Base-by-base conservation (phyloP, 2,888 invertebrate genomes). In the Elgonia sp. region DNA sequence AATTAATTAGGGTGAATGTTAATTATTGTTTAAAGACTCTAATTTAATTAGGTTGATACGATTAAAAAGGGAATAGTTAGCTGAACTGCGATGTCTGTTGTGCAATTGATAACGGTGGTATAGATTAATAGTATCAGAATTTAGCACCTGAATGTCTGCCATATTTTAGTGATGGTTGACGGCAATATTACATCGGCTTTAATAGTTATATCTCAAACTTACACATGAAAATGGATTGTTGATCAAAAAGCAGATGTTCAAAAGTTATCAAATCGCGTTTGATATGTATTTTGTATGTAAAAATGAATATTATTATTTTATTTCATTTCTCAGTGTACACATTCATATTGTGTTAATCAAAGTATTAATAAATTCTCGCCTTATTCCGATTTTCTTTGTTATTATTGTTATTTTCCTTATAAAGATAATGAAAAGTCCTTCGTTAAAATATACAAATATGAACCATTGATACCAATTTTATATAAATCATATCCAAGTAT, bases 81-180 rank as follows among this genome's bases (percentile, higher is more conserved):
- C n/a, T n/a, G n/a, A n/a, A n/a, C n/a, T n/a, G n/a, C n/a, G n/a
- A n/a, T n/a, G n/a, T n/a, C n/a, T n/a, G n/a, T n/a, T n/a, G 40
- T 39, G 40, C 21, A 39, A 40, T 57, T 73, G 57, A 39, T 73
- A 73, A 57, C 42, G 40, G 40, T 16, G 18, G 5, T n/a, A 40
- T 40, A 14, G 57, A 57, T 76, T 76, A 76, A 62, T 76, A 63
- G 75, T 76, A 63, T 62, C 18, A 76, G 62, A 76, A 76, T 76
- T 76, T 76, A 62, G 57, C 42, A 63, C 72, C 18, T 73, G 72
- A 40, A 62, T 62, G n/a, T 42, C 62, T 76, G 50, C 46, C 50
- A 76, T 76, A 76, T 37, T 63, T 76, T 63, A n/a, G 50, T 40
- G 50, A 37, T 50, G 63, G 29, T 18, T 62, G 37, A 50, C 18